Evolutionary conservation across 1,140 invertebrate genomes (phyloP).

Genomic region (Drosophila arizonae): DNA sequence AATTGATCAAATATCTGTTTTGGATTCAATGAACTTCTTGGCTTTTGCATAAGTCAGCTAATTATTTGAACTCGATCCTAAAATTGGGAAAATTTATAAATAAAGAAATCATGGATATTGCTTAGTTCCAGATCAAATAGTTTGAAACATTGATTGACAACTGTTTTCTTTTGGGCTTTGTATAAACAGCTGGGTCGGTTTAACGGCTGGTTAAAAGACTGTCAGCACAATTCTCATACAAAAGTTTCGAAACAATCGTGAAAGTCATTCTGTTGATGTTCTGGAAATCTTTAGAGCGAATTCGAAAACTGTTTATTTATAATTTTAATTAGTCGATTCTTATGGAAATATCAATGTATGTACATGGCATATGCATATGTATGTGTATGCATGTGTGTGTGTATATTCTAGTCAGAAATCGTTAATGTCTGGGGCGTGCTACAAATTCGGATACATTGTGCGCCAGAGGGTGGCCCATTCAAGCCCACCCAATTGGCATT

Average conservation of each 20-base stretch:
- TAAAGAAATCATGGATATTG: too few species aligned
- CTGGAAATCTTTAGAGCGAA: slow-evolving; percentile 19
- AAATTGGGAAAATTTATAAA: too few species aligned
- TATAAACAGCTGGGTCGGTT: too few species aligned
- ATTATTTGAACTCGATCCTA: too few species aligned
- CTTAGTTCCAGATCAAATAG: too few species aligned
- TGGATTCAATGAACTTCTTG: too few species aligned
- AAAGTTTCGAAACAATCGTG: background rate
- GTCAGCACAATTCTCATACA: background rate
- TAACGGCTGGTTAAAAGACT: too few species aligned
- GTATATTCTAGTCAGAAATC: slow-evolving; percentile 17
- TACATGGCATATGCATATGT: slow-evolving; percentile 2
- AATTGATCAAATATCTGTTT: too few species aligned
- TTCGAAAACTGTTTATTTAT: slow-evolving; percentile 34
- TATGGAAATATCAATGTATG: slow-evolving; percentile 10
- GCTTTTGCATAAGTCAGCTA: too few species aligned
- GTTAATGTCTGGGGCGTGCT: slow-evolving; percentile 32
- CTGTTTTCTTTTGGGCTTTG: too few species aligned
- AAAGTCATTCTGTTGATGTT: slow-evolving; percentile 10
- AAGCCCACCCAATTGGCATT: slow-evolving; percentile 55
- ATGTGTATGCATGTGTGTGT: slow-evolving; percentile 6
- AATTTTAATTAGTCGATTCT: slow-evolving; percentile 37
- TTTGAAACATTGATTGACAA: too few species aligned
- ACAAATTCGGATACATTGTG: slow-evolving; percentile 32
- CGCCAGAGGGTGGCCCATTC: slow-evolving; percentile 14